A percentile compares a stretch with the other conserved stretches of the same genome.
Evolutionary conservation across 2,797 vertebrate genomes (phyloP).

Genomic region (Channallabes apus): DNA sequence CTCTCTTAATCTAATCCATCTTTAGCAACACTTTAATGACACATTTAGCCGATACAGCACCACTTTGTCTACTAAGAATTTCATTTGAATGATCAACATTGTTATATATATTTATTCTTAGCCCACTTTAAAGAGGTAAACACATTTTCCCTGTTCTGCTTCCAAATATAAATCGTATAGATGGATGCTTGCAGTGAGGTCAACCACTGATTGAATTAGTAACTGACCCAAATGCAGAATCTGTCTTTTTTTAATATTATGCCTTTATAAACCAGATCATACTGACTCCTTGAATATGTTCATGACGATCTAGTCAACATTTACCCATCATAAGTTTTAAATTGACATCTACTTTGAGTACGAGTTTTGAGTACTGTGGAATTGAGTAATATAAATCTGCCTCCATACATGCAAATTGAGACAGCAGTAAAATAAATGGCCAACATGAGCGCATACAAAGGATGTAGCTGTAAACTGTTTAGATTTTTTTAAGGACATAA

Average conservation of each 20-base stretch:
- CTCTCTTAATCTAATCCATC: not conserved
- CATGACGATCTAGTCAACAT: constrained; percentile 39
- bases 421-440: not conserved
- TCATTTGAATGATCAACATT: not conserved
- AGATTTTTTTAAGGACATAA: not conserved
- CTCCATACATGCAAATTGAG: not conserved
- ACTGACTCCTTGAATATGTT: constrained; percentile 20
- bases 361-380: not conserved
- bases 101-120: not conserved
- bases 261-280: constrained; percentile 3
- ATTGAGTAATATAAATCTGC: not conserved
- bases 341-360: not conserved
- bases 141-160: not conserved
- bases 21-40: not conserved
- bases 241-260: constrained; percentile 10
- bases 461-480: not conserved
- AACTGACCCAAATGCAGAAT: constrained; percentile 25
- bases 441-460: not conserved
- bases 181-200: not conserved
- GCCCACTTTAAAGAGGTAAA: constrained; percentile 10
- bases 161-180: constrained; percentile 4
- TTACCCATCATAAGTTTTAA: not conserved
- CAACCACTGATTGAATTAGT: constrained; percentile 18
- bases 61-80: not conserved
- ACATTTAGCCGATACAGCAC: not conserved